Evolutionary conservation across 2,888 invertebrate species (phyloP), one percentile per base, ranked within the genome.

Genomic region (Eupsilia transversa): DNA sequence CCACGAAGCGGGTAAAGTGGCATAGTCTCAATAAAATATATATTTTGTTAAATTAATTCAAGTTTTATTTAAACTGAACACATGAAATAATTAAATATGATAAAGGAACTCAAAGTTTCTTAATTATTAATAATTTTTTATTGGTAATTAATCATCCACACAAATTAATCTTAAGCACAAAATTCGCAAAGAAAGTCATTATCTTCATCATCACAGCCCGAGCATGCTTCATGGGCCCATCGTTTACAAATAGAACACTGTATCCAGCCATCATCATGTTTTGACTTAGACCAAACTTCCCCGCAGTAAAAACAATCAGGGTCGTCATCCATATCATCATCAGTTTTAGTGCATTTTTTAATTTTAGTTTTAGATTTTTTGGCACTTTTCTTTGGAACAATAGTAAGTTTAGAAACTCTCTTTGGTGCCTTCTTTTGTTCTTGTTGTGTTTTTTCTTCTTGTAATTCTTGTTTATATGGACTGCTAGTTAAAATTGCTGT

Each of bases 211-310:
- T 68, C 68, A 46, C 59, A 73, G 71, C 73, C 73, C 68, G 73
- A 72, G 67, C 71, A 75, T 3, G 75, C 75, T 63, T 65, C 65
- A 75, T 75, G 72, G 65, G 75, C 75, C 75, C 75, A 75, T 38
- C 72, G 20, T 57, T 75, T 75, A 57, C 72, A 75, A 27, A 41
- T 27, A 75, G 72, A 75, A 57, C 75, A 75, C 56, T 59, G 71
- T 75, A 72, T 73, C 75, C 75, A 75, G 63, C 75, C 43, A 43
- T 43, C 72, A 75, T 75, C 75, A 72, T 72, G 59, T 75, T 75
- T 75, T 57, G 64, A 72, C 59, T 75, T 75, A 33, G 75, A 73
- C 72, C 75, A 75, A 72, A 30, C 38, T 75, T 75, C 72, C 10
- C 75, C 65, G 54, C 72, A 72, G 72, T 75, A 73, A 75, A 75